Percentiles rank a stretch among this genome's conserved stretches.
phyloP scores from a whole-genome alignment of 2,113 vertebrate species.

The Nerophis ophidion region DNA sequence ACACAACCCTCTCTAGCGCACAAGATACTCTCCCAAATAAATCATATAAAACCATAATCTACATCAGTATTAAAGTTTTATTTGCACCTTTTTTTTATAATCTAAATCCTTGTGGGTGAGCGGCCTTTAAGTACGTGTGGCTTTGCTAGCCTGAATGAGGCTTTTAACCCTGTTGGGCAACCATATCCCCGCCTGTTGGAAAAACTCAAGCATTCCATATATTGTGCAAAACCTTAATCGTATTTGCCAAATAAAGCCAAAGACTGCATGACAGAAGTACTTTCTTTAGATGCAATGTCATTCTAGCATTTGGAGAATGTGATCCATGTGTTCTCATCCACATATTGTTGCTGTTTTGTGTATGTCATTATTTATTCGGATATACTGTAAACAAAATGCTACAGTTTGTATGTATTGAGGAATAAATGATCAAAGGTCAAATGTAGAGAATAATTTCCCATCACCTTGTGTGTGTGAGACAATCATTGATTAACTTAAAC shows the following conservation, averaged over 20 bases:
- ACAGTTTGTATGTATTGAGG: no score
- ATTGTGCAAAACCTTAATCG: slow-evolving; percentile 28
- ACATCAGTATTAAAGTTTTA: not conserved
- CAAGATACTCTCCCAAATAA: not conserved
- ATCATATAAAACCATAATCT: slow-evolving; percentile 3
- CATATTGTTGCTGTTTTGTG: no score
- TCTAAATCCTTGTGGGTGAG: slow-evolving; percentile 7
- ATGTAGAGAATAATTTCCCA: no score
- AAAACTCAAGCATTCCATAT: slow-evolving; percentile 48
- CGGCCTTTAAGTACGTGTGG: not conserved
- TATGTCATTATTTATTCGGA: no score
- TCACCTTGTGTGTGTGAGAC: no score
- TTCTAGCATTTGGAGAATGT: slow-evolving; percentile 5
- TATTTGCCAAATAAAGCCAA: slow-evolving; percentile 30
- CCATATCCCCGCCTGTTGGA: slow-evolving; percentile 1
- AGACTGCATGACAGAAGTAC: not conserved
- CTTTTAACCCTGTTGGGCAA: slow-evolving; percentile 29
- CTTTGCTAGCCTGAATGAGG: slow-evolving; percentile 14
- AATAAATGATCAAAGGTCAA: no score
- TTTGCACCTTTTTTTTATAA: not conserved
- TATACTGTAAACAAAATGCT: no score
- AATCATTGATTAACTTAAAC: no score
- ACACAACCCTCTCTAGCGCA: not conserved
- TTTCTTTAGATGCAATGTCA: slow-evolving; percentile 21
- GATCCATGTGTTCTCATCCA: no score